Conservation (phyloP, 2,113 vertebrate genomes). For the Smithornis capensis region DNA sequence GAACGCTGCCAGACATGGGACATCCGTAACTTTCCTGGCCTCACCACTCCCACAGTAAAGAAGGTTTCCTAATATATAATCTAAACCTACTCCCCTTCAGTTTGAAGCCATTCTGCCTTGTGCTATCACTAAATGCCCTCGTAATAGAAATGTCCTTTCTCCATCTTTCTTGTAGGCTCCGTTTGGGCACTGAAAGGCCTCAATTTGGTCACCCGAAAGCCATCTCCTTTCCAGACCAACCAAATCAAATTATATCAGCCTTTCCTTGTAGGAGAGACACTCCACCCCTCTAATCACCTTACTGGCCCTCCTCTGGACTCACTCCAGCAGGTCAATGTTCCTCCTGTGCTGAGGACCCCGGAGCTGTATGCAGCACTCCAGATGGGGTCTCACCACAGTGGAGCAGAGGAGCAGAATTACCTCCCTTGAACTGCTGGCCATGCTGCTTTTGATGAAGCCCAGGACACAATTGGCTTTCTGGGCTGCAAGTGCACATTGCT, state of each 20-base stretch:
- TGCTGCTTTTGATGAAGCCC: neutral
- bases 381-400: neutral
- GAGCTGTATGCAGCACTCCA: neutral
- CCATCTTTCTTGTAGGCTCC: neutral
- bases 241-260: neutral
- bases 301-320: neutral
- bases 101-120: neutral
- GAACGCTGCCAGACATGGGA: neutral
- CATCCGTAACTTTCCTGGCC: neutral
- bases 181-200: neutral
- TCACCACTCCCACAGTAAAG: neutral
- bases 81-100: neutral
- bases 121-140: neutral
- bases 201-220: neutral
- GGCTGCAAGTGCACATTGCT: too few species aligned
- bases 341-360: neutral
- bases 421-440: fast-evolving
- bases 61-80: neutral
- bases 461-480: neutral
- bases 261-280: neutral
- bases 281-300: neutral
- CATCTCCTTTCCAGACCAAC: neutral
- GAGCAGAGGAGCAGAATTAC: neutral
- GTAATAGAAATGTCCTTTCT: neutral
- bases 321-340: neutral